These are phyloP conservation scores for Tachycineta bicolor DNA, from an alignment of 2,113 vertebrate genomes.

Conservation along the genomic window DNA sequence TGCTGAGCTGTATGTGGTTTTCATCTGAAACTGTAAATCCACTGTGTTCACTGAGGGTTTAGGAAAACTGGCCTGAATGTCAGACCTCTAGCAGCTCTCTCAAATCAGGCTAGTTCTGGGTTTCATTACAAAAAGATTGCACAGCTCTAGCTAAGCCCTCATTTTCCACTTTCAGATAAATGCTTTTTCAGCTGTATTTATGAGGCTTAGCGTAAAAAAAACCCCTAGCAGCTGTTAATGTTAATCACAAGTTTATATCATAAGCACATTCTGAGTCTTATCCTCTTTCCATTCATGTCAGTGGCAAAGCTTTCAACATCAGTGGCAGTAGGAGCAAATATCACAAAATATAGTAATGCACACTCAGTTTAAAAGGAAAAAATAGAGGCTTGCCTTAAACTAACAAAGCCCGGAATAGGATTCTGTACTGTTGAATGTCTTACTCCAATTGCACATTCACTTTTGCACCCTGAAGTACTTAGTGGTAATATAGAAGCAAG, in stretches of 20 bases:
- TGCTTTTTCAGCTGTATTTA: slow-evolving; percentile 65
- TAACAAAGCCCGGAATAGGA: background rate
- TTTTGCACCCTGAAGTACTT: background rate
- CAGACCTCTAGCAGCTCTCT: background rate
- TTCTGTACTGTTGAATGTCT: background rate
- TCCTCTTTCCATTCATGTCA: slow-evolving; percentile 36
- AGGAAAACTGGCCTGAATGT: slow-evolving; percentile 42
- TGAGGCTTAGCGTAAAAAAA: slow-evolving; percentile 26
- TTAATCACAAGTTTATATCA: slow-evolving; percentile 57
- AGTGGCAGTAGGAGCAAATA: slow-evolving; percentile 6
- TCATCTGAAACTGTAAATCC: slow-evolving; percentile 32
- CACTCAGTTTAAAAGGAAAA: background rate
- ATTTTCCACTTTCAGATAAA: slow-evolving; percentile 64
- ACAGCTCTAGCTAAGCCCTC: slow-evolving; percentile 50
- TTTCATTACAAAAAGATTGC: slow-evolving; percentile 52
- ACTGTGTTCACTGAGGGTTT: background rate
- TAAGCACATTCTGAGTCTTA: slow-evolving; percentile 59
- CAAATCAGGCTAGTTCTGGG: slow-evolving; percentile 8
- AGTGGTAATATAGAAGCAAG: background rate
- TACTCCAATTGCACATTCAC: background rate
- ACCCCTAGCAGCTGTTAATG: slow-evolving; percentile 31
- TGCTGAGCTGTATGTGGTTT: slow-evolving; percentile 36
- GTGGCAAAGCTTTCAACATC: slow-evolving; percentile 32
- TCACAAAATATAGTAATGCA: background rate
- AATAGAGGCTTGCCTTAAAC: background rate